phyloP scores from a whole-genome alignment of 2,113 vertebrate genomes.

The Neodontobutis hainanensis region DNA sequence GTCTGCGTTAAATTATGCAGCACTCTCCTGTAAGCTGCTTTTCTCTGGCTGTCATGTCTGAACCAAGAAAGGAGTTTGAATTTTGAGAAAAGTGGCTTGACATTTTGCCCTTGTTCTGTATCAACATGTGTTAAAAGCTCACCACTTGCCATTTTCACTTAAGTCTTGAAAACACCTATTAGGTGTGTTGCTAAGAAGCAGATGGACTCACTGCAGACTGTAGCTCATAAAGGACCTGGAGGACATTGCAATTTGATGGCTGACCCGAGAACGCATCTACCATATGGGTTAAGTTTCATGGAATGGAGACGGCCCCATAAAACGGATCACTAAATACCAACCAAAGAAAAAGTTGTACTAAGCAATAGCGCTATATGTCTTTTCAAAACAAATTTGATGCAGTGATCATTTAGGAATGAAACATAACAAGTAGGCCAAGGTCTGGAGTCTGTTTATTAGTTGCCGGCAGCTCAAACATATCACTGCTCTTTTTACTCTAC shows the following conservation, averaged over 20 bases:
- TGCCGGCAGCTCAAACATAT: slow-evolving; percentile 11
- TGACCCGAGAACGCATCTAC: slow-evolving; percentile 8
- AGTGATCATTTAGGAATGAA: slow-evolving; percentile 5
- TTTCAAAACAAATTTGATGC: slow-evolving; percentile 11
- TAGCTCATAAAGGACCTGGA: slow-evolving; percentile 12
- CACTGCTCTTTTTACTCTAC: slow-evolving; percentile 23
- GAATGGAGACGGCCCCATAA: slow-evolving; percentile 1
- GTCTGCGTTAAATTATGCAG: slow-evolving; percentile 52
- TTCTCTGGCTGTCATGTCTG: slow-evolving; percentile 9
- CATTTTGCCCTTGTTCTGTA: slow-evolving; percentile 18
- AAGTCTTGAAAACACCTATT: slow-evolving; percentile 31
- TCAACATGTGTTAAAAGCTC: slow-evolving; percentile 35
- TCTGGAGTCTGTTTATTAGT: slow-evolving; percentile 14
- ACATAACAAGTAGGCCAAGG: slow-evolving; percentile 14
- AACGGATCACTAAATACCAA: background rate
- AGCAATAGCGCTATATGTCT: background rate
- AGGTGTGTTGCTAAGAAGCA: slow-evolving; percentile 12
- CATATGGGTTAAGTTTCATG: slow-evolving; percentile 8
- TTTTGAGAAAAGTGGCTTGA: slow-evolving; percentile 9
- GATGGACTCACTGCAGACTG: slow-evolving; percentile 4
- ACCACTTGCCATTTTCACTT: slow-evolving; percentile 12
- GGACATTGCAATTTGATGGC: slow-evolving; percentile 13
- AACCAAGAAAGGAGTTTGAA: slow-evolving; percentile 10
- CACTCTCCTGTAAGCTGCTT: slow-evolving; percentile 26
- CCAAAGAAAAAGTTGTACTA: background rate